Evolutionary conservation across 2,888 invertebrate species (phyloP).

Genomic region (Drosophila rubida): DNA sequence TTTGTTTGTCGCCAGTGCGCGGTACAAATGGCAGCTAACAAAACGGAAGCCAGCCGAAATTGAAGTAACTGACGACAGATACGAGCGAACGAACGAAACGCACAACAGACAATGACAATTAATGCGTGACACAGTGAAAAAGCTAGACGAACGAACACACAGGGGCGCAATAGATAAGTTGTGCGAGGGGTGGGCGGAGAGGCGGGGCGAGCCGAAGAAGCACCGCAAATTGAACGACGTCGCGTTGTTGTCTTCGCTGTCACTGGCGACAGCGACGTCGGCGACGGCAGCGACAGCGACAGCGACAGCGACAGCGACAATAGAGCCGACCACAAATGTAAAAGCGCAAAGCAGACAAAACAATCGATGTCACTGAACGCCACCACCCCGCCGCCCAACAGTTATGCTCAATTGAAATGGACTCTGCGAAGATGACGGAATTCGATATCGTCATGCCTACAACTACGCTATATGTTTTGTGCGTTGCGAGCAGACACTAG

Average conservation of each 20-base stretch:
- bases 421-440: slow-evolving; percentile 41
- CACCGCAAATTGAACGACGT: slow-evolving; percentile 49
- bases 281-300: slow-evolving; percentile 12
- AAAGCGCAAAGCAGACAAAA: slow-evolving; percentile 35
- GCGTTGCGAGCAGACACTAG: slow-evolving; percentile 2
- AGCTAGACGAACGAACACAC: slow-evolving; percentile 33
- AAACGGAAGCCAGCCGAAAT: slow-evolving; percentile 55
- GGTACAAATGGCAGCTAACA: slow-evolving; percentile 36
- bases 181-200: neutral
- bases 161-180: slow-evolving; percentile 63
- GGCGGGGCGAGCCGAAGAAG: slow-evolving; percentile 25
- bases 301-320: slow-evolving; percentile 29
- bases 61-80: slow-evolving; percentile 50
- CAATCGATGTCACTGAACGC: slow-evolving; percentile 36
- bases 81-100: slow-evolving; percentile 39
- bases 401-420: slow-evolving; percentile 40
- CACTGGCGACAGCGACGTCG: neutral
- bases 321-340: slow-evolving; percentile 35
- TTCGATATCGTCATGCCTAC: slow-evolving; percentile 48
- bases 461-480: neutral
- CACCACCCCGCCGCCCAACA: slow-evolving; percentile 25
- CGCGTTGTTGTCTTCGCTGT: slow-evolving; percentile 13
- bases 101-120: slow-evolving; percentile 51
- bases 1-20: neutral
- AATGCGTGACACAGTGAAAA: slow-evolving; percentile 62